Evolutionary conservation across 2,797 vertebrate genomes (phyloP).

Genomic region (Zenarchopterus dispar): DNA sequence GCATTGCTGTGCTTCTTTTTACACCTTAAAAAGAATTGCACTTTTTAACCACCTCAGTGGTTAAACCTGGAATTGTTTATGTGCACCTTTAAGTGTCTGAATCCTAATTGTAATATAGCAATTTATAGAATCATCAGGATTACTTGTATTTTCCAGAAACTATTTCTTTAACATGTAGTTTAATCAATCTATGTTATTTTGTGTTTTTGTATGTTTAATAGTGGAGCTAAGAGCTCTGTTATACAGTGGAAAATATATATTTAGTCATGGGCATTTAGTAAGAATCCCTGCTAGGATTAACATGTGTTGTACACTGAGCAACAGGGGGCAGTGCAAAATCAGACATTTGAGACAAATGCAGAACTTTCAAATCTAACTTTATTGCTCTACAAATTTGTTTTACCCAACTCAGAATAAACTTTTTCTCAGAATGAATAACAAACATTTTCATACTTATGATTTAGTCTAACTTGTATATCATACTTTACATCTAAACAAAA

Average conservation of each 20-base stretch:
- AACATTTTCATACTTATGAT: conserved; percentile 59
- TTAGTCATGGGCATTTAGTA: not conserved
- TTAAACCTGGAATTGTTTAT: too few species aligned
- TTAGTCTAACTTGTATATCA: conserved; percentile 38
- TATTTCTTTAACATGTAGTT: not conserved
- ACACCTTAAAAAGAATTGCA: too few species aligned
- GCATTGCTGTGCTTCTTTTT: too few species aligned
- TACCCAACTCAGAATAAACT: conserved; percentile 57
- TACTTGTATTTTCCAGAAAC: too few species aligned
- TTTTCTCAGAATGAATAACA: conserved; percentile 41
- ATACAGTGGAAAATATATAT: not conserved
- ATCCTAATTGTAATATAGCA: too few species aligned
- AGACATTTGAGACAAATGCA: conserved; percentile 62
- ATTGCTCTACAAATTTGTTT: conserved; percentile 64
- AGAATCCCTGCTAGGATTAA: not conserved
- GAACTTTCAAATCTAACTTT: conserved; percentile 68
- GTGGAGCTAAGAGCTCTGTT: not conserved
- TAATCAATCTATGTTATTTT: not conserved
- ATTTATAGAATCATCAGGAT: too few species aligned
- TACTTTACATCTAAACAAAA: conserved; percentile 54
- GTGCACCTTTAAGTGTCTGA: too few species aligned
- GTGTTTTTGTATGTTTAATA: not conserved
- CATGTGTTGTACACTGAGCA: conserved; percentile 33
- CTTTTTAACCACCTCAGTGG: too few species aligned
- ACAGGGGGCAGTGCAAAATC: conserved; percentile 66